Conservation (phyloP, 2,113 vertebrate species). For the Typhlomys cinereus region DNA sequence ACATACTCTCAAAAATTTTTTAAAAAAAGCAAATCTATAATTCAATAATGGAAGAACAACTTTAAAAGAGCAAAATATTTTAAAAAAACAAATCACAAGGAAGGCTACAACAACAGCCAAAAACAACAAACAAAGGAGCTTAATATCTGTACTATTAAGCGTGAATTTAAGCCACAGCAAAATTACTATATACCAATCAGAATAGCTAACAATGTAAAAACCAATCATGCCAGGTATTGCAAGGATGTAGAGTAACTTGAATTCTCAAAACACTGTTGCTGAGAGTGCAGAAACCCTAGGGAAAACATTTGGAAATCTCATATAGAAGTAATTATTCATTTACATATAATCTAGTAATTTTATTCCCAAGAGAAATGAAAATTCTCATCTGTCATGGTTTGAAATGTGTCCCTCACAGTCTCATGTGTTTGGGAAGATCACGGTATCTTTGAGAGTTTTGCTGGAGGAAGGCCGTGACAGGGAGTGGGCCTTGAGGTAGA, state of each 20-base stretch:
- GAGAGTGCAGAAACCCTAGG: not conserved
- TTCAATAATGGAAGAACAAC: not conserved
- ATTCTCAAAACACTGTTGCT: not conserved
- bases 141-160: not conserved
- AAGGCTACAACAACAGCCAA: not conserved
- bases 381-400: too few relatives aligned
- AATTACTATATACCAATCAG: not conserved
- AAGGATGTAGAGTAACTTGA: not conserved
- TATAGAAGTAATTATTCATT: not conserved
- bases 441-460: too few relatives aligned
- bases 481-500: too few relatives aligned
- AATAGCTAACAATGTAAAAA: slow-evolving; percentile 32
- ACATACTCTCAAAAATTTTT: not conserved
- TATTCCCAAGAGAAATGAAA: slow-evolving; percentile 31
- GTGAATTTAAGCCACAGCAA: slow-evolving; percentile 37
- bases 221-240: not conserved
- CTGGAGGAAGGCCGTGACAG: too few relatives aligned
- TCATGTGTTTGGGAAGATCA: too few relatives aligned
- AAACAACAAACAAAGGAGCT: not conserved
- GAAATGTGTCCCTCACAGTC: too few relatives aligned
- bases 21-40: not conserved
- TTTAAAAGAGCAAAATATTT: slow-evolving; percentile 17
- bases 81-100: slow-evolving; percentile 14
- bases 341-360: slow-evolving; percentile 26
- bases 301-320: slow-evolving; percentile 15